Base-by-base conservation (phyloP, 2,888 invertebrate genomes). In the Campoletis raptor region DNA sequence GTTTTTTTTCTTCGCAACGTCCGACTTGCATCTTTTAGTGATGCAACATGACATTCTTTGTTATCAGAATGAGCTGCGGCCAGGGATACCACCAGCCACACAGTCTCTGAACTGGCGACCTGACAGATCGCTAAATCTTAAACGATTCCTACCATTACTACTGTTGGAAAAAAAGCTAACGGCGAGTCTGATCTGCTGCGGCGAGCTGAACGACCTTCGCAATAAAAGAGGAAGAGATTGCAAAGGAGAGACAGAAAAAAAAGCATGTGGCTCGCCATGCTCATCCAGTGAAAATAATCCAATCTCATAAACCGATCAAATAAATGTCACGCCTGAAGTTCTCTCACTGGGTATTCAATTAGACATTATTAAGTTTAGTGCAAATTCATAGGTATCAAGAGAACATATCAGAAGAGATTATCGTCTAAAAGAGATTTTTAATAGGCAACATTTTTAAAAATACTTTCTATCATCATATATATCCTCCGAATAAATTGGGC, bases 281-380 rank as follows among this genome's bases (percentile, higher is more conserved):
- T 84, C 85, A 84, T 69, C 76, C 69, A 61, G 76, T 73, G 77
- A 81, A 87, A 81, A 89, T 88, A 89, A 90, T 88, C 86, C 88
- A 80, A 87, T 87, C 85, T 86, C 61, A 24, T 18, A 21, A 81
- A 52, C 61, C 69, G 73, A 83, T 86, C 83, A 69, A 61, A 83
- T 73, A 52, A 81, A 86, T 69, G 84, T 73, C 81, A 73, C 42
- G 61, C 54, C 61, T 45, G 66, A 72, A 30, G 57, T 67, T 81
- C 74, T 73, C 77, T 78, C 82, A 10, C 40, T 81, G 82, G 82
- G 66, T 69, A 87, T 85, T 85, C 81, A 80, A 80, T 87, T 79
- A 61, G 72, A 72, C 15, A 8, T 61, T 40, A 78, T 61, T 24
- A 70, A 24, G 52, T 72, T 77, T 64, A 73, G 69, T 24, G 40